Evolutionary conservation across 2,113 vertebrate genomes (phyloP), one percentile per base, ranked within the genome.

Genomic region (Glaucidium brasilianum): DNA sequence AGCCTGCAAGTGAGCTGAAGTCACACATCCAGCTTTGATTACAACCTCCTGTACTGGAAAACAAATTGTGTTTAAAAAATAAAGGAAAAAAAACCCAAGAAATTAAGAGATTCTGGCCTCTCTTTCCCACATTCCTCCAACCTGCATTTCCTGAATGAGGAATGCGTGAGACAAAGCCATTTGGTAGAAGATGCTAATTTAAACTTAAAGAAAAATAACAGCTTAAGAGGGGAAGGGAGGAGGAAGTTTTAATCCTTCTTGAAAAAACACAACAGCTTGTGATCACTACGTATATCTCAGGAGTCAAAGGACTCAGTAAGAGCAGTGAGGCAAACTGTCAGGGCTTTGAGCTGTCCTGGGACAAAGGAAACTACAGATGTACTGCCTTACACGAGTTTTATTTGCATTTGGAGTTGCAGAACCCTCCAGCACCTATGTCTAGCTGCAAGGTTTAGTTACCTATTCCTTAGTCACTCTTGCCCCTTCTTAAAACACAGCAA

Each of bases 121-220:
- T 79, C 66, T 89, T 91, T 69, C 43, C 86, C 74, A 90, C 71
- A 34, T 92, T 88, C 41, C 77, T 94, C 77, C 77, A 83, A 94
- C 80, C 77, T 94, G 92, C 74, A 90, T 75, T 92, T 96, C 79
- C 69, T 86, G 76, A 89, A 92, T 30, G 71, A 91, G 80, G 67
- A 94, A 90, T 12, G 87, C 50, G 55, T 63, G 92, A 97, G 89
- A 94, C 94, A 94, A 92, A 90, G 81, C 80, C 86, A 93, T 97
- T 92, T 94, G 91, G 87, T 90, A 80, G 37, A 91, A 90, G 73
- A 95, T 90, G 77, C 73, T 97, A 94, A 95, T 94, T 95, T 96
- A 93, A 95, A 94, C 86, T 62, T 91, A 90, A 85, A 95, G 90
- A 92, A 95, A 96, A 95, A 92, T 84, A 96, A 74, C 93, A 95